These are phyloP conservation scores for Aplysia californica DNA, from an alignment of 1,140 invertebrate species.

Conservation along the genomic window DNA sequence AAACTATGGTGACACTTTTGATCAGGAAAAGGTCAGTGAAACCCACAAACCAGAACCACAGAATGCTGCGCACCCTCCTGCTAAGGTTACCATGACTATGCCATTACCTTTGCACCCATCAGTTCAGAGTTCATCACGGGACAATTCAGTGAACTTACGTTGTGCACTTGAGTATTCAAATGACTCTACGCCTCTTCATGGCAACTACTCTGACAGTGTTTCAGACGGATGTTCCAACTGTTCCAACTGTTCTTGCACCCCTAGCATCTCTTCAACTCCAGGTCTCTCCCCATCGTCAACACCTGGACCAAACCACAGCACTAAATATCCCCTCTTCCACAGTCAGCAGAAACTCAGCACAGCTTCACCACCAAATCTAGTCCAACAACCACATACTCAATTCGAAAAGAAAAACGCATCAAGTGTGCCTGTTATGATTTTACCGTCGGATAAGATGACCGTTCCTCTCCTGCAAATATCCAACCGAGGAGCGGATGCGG, in stretches of 20 bases:
- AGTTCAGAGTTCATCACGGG: too few relatives aligned
- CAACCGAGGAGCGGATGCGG: neutral
- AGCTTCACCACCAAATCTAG: neutral
- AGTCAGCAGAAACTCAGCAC: neutral
- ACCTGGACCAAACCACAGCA: neutral
- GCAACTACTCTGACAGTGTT: neutral
- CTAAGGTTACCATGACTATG: neutral
- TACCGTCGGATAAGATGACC: constrained; percentile 8
- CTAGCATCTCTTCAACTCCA: neutral
- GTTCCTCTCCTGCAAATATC: constrained; percentile 17
- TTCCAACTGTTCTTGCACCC: neutral
- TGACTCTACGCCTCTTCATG: neutral
- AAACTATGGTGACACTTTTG: too few relatives aligned
- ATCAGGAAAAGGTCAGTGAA: too few relatives aligned
- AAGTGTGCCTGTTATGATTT: constrained; percentile 15
- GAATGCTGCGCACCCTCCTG: neutral
- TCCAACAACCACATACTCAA: neutral
- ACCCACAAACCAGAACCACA: neutral
- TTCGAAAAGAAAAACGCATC: too few relatives aligned
- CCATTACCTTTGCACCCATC: neutral
- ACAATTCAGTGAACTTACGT: too few relatives aligned
- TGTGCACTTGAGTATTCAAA: neutral
- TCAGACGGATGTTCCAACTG: neutral
- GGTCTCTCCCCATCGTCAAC: neutral
- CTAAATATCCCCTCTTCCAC: neutral